Conservation (phyloP, 2,888 invertebrate genomes). For the Drosophila mimica region DNA sequence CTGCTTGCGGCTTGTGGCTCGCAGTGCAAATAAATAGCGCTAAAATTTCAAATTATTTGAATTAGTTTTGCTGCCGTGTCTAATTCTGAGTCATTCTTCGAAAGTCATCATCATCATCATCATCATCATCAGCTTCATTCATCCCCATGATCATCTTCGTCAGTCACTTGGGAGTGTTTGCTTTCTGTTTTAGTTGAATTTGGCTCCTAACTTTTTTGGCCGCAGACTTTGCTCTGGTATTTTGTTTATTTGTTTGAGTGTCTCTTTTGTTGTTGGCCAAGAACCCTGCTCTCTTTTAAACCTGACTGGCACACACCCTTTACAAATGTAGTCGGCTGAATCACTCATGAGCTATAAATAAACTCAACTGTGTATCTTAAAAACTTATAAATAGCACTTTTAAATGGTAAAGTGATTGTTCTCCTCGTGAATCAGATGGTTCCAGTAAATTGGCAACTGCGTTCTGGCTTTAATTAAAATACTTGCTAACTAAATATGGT, state of each 20-base stretch:
- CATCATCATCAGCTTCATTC: slow-evolving; percentile 14
- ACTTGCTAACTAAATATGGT: not conserved
- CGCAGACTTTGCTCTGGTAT: slow-evolving; percentile 65
- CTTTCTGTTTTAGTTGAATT: slow-evolving; percentile 33
- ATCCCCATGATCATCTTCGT: slow-evolving; percentile 13
- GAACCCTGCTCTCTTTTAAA: not conserved
- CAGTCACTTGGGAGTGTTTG: slow-evolving; percentile 28
- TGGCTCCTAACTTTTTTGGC: slow-evolving; percentile 44
- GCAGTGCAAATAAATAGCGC: slow-evolving; percentile 44
- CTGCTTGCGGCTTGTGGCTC: slow-evolving; percentile 8
- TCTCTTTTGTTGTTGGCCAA: slow-evolving; percentile 20
- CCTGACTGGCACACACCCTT: not conserved
- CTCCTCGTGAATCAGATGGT: not conserved
- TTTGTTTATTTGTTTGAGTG: slow-evolving; percentile 50
- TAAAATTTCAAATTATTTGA: slow-evolving; percentile 52
- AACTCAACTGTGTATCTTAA: slow-evolving; percentile 19
- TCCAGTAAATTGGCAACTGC: slow-evolving; percentile 8
- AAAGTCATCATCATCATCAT: slow-evolving; percentile 10
- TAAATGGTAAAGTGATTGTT: slow-evolving; percentile 3
- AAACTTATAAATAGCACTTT: slow-evolving; percentile 8
- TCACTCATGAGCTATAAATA: slow-evolving; percentile 36
- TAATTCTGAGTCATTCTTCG: slow-evolving; percentile 25
- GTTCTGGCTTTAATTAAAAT: not conserved
- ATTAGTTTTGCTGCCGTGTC: slow-evolving; percentile 52
- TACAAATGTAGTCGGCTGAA: not conserved